Conservation (phyloP, 2,113 vertebrate genomes). For the Rostratula benghalensis region DNA sequence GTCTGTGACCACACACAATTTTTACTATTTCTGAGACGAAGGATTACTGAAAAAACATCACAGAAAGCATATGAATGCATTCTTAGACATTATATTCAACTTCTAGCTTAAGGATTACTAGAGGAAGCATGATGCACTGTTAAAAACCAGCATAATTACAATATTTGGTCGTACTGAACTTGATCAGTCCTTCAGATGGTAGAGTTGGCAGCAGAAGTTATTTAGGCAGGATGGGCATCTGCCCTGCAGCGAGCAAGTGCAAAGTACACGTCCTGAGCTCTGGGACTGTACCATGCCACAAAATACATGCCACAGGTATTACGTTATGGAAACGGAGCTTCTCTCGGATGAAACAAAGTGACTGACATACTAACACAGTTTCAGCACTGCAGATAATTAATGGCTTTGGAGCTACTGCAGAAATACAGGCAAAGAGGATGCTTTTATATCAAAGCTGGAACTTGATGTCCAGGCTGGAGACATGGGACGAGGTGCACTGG, state of each 20-base stretch:
- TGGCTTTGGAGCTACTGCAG: not conserved
- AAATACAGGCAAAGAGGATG: not conserved
- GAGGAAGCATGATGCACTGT: not conserved
- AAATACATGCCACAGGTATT: not conserved
- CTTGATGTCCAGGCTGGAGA: not conserved
- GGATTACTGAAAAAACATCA: not conserved
- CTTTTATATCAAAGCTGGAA: not conserved
- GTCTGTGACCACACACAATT: not conserved
- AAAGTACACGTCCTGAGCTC: not conserved
- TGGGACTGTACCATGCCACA: not conserved
- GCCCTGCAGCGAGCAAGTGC: not conserved
- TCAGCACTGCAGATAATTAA: not conserved
- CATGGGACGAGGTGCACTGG: accelerated
- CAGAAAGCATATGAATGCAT: not conserved
- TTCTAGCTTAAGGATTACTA: not conserved
- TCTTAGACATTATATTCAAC: not conserved
- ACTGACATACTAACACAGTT: not conserved
- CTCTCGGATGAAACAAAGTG: not conserved
- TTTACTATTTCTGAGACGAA: not conserved
- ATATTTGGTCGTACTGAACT: not conserved
- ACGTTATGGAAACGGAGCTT: not conserved
- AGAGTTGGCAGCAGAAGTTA: not conserved
- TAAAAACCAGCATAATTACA: not conserved
- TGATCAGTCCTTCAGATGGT: not conserved
- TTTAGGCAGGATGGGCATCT: not conserved